Conservation (phyloP, 2,113 vertebrate species). For the Xenopus tropicalis region DNA sequence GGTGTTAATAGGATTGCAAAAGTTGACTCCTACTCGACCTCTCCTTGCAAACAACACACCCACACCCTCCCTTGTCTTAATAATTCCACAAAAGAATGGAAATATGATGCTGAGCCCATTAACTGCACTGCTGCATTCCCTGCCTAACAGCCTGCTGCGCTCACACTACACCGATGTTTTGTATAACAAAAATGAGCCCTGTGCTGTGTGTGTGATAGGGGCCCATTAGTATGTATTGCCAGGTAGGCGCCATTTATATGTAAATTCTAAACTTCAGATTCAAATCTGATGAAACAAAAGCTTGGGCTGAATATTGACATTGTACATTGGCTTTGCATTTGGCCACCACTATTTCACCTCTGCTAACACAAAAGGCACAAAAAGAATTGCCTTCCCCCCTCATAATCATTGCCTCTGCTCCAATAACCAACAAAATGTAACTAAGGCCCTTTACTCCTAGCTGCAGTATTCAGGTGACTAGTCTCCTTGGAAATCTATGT, state of each 20-base stretch:
- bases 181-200: background rate
- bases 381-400: too few species aligned
- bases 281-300: background rate
- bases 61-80: conserved; percentile 52
- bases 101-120: conserved; percentile 45
- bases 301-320: too few species aligned
- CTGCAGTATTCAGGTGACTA: too few species aligned
- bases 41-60: conserved; percentile 55
- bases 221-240: conserved; percentile 6
- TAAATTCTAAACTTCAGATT: conserved; percentile 2
- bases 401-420: too few species aligned
- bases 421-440: too few species aligned
- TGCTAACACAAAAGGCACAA: too few species aligned
- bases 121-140: conserved; percentile 28
- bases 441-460: too few species aligned
- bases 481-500: too few species aligned
- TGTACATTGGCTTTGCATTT: too few species aligned
- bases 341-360: too few species aligned
- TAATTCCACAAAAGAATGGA: conserved; percentile 45
- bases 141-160: background rate
- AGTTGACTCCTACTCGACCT: conserved; percentile 62
- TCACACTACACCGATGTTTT: background rate
- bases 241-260: conserved; percentile 14
- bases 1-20: conserved; percentile 62
- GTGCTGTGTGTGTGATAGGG: background rate